phyloP scores from a whole-genome alignment of 2,113 vertebrate species.

The Parus major region DNA sequence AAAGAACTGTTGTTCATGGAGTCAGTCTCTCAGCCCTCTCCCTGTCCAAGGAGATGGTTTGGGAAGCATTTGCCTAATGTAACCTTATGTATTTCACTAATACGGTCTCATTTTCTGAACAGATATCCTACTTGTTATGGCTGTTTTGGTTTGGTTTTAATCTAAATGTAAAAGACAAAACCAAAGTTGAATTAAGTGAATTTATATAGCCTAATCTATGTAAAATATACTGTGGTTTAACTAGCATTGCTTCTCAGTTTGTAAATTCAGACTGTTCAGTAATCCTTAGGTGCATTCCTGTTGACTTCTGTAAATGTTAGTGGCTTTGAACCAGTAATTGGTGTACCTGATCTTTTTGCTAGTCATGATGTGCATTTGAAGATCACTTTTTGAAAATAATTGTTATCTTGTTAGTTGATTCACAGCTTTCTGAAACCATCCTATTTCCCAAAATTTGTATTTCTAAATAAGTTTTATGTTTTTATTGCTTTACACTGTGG shows the following conservation, averaged over 20 bases:
- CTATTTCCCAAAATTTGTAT: neutral
- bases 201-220: neutral
- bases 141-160: neutral
- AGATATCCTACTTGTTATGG: neutral
- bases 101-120: neutral
- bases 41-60: neutral
- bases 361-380: neutral
- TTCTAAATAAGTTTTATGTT: neutral
- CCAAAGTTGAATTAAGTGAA: neutral
- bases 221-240: neutral
- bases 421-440: neutral
- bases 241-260: neutral
- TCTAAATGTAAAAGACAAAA: neutral
- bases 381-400: neutral
- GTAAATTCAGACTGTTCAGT: neutral
- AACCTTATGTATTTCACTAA: neutral
- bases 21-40: neutral
- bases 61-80: neutral
- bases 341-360: neutral
- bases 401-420: neutral
- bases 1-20: neutral
- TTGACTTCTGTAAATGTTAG: neutral
- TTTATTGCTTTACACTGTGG: neutral
- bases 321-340: neutral
- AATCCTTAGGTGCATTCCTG: neutral